These are phyloP conservation scores for Asarcornis scutulata DNA, from an alignment of 2,113 vertebrate species.

Conservation along the genomic window DNA sequence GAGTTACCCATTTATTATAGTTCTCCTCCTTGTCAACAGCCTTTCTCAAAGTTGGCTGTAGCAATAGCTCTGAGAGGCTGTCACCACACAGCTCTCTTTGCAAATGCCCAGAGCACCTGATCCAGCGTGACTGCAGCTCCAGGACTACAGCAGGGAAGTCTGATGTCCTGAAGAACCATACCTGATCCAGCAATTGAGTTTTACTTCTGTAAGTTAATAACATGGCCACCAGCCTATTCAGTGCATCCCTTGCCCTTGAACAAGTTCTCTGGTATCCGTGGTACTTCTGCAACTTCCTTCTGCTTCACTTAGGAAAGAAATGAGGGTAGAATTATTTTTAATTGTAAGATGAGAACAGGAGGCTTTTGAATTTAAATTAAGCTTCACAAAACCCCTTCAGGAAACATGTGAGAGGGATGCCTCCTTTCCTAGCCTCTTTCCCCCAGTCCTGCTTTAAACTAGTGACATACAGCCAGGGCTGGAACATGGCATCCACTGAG, in stretches of 20 bases:
- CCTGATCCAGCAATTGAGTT: background rate
- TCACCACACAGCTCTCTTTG: background rate
- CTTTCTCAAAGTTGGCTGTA: background rate
- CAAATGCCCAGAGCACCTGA: background rate
- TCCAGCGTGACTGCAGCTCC: background rate
- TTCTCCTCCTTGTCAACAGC: slow-evolving; percentile 63
- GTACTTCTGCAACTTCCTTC: background rate
- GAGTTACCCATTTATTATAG: slow-evolving; percentile 69
- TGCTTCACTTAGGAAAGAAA: background rate
- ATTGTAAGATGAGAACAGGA: background rate
- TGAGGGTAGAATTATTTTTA: background rate
- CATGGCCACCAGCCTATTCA: background rate
- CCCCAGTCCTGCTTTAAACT: background rate
- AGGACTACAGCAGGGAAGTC: background rate
- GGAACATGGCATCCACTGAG: background rate
- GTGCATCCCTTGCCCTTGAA: background rate
- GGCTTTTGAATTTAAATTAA: background rate
- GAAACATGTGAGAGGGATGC: background rate
- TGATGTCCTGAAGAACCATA: background rate
- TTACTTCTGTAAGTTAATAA: background rate
- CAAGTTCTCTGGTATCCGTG: background rate
- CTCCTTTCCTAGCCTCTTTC: background rate
- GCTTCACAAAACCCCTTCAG: background rate
- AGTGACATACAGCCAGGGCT: background rate
- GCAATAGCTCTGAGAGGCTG: background rate